Evolutionary conservation across 2,113 vertebrate genomes (phyloP), one percentile per base, ranked within the genome.

Genomic region (Orthonyx spaldingii): DNA sequence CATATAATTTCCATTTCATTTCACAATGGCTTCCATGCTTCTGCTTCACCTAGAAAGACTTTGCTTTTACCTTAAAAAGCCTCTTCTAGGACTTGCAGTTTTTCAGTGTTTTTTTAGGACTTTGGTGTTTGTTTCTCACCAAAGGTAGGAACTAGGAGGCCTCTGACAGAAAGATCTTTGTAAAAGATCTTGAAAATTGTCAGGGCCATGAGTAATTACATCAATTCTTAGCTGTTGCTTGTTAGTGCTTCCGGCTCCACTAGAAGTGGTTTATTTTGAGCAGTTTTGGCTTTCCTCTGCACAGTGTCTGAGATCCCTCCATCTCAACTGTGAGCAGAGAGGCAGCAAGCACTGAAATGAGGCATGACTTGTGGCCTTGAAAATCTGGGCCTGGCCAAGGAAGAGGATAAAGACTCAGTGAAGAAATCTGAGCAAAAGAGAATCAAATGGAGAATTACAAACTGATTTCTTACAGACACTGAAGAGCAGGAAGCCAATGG

Each of bases 1-100:
- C 39, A 16, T 69, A 17, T 82, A 59, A 46, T 93, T 95, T 87
- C 50, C 32, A 49, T 50, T 60, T 83, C 27, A 49, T 87, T 95
- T 94, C 15, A 23, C 63, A 74, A 55, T 2, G 7, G 7, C 22
- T 86, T 90, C 50, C 56, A 70, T 75, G 46, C 41, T 72, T 88
- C 50, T 80, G 15, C 59, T 69, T 92, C 52, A 47, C 39, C 32
- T 94, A 39, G 56, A 53, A 87, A 33, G 49, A 44, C 28, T 85
- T 64, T 65, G 19, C 16, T 64, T 93, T 82, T 75, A 61, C 65
- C 22, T 76, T 89, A 68, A 89, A 91, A 22, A 74, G 46, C 3
- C 13, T 64, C 10, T 84, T 61, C 22, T 33, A 64, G 81, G 32
- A 24, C 12, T 66, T 53, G 21, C 3, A 35, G 33, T 78, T 92